Evolutionary conservation across 1,140 invertebrate genomes (phyloP), one percentile per base, ranked within the genome.

Genomic region (Rhyacophila brunnea): DNA sequence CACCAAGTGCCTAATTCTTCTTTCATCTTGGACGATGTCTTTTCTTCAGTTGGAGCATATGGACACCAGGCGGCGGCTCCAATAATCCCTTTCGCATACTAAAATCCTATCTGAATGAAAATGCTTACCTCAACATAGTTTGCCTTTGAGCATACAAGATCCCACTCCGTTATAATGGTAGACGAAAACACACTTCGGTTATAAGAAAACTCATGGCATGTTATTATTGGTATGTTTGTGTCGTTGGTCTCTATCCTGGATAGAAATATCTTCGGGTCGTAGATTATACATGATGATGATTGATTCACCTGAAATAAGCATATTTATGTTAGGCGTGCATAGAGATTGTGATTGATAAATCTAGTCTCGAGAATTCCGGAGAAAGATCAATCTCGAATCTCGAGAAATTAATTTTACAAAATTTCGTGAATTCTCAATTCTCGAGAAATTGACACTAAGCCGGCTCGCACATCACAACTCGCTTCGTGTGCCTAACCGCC

Each of bases 141-240:
- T 45, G 73, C 69, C 40, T 72, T 76, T 1, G 80, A 74, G 55
- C 90, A 92, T 0, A 89, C 85, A 23, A 92, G 77, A 74, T 89
- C 70, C 86, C 87, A 92, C 77, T 91, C 85, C 0, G 83, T 85
- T 10, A 81, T 77, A 7, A 90, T 87, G 0, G 87, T 90, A 56
- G 85, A 78, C 11, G 77, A 73, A 67, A 91, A 92, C 28, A 83
- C 66, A 36, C 71, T 77, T 6, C 68, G 74, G 62, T 90, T 81
- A 50, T 85, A 88, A 40, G 74, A 72, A 64, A 84, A 85, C 4
- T 78, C 60, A 1, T 68, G 64, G 66, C 87, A 89, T 6, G 78
- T 67, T 0, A 72, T 64, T 14, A 75, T 54, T 6, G 71, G 77
- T 1, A 75, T 69, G 28, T 76, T 58, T 0, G 61, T 59, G 38